Base-by-base conservation (phyloP, 2,888 invertebrate genomes). In the Serrognathus titanus region DNA sequence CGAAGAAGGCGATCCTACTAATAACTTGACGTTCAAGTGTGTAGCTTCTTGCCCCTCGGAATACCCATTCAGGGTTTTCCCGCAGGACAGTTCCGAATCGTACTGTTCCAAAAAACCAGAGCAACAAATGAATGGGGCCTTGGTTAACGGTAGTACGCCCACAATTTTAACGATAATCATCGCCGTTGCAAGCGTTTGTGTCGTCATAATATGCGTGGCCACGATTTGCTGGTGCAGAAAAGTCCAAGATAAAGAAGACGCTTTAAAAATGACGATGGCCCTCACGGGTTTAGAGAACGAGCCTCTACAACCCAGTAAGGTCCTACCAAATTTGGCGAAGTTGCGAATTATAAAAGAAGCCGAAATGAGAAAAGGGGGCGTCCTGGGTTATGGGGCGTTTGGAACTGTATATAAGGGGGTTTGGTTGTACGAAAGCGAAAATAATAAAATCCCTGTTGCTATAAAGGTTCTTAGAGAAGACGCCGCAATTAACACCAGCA, bases 331-430 rank as follows among this genome's bases (percentile, higher is more conserved):
- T 79, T 81, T 97, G 63, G 92, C 95, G 1, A 92, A 95, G 76
- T 79, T 98, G 63, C 82, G 94, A 55, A 94, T 97, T 51, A 92
- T 97, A 40, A 96, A 94, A 75, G 97, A 97, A 76, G 92, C 89
- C 0, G 97, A 97, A 74, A 83, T 98, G 70, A 81, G 96, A 5
- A 86, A 89, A 72, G 96, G 96, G 1, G 92, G 90, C 0, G 90
- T 94, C 70, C 82, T 97, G n/a, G 97, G 97, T 5, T 92, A 88
- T 73, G 97, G 97, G 12, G 97, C 97, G 7, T 98, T 98, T 73
- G 97, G 97, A 0, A 94, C 94, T 65, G 98, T 98, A 0, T 95
- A 92, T 75, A 95, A 95, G 81, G 95, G 95, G 1, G 92, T 95
- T 16, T 95, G 95, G 95, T 89, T 93, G n/a, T 92, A 94, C 0